phyloP scores from a whole-genome alignment of 2,797 vertebrate genomes.

The Lacerta bilineata region DNA sequence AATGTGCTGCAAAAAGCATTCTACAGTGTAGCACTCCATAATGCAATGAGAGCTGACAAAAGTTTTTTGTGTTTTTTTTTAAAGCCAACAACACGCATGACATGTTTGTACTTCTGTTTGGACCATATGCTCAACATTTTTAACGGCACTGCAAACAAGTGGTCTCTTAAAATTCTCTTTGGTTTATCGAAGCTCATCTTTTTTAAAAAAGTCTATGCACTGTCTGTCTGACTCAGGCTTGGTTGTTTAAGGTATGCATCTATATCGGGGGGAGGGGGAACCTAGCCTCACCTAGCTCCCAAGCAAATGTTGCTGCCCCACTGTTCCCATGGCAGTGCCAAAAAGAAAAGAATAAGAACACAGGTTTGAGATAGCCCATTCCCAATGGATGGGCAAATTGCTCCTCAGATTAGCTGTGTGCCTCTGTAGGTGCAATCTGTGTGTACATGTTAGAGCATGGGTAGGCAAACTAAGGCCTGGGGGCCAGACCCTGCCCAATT shows the following conservation, averaged over 20 bases:
- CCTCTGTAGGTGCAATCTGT: too few relatives aligned
- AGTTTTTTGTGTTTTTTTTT: neutral
- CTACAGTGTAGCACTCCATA: conserved; percentile 58
- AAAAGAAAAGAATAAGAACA: too few relatives aligned
- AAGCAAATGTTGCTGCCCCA: too few relatives aligned
- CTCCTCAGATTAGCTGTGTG: too few relatives aligned
- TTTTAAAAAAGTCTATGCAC: neutral
- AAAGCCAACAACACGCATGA: conserved; percentile 20
- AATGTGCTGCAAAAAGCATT: conserved; percentile 67
- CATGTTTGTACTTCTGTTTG: conserved; percentile 67
- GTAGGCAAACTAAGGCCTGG: too few relatives aligned
- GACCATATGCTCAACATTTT: conserved; percentile 65
- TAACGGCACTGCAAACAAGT: conserved; percentile 39
- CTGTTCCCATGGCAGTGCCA: too few relatives aligned
- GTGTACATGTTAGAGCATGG: too few relatives aligned
- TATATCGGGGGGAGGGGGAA: neutral
- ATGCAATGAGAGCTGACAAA: conserved; percentile 70
- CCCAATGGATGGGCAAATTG: too few relatives aligned
- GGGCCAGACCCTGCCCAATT: too few relatives aligned
- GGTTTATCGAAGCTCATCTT: neutral
- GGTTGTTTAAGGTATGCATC: neutral
- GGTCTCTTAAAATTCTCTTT: conserved; percentile 29
- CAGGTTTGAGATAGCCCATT: too few relatives aligned
- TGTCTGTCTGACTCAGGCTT: neutral
- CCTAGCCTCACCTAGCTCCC: too few relatives aligned